A percentile compares a stretch with the other conserved stretches of the same genome.
Conservation (phyloP, 2,888 invertebrate species). For the Dryococelus australis region DNA sequence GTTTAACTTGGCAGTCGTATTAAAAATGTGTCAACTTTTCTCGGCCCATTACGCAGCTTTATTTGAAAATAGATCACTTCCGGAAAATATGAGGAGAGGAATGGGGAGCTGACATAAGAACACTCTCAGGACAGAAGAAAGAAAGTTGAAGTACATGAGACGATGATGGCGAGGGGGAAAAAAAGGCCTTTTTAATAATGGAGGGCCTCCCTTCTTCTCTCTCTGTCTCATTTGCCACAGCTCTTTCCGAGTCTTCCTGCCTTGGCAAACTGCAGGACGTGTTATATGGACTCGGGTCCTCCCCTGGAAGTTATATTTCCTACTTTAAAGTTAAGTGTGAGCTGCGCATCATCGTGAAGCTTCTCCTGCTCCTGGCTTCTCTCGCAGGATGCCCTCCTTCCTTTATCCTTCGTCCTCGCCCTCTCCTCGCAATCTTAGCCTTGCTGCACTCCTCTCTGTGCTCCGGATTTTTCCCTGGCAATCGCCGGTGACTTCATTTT, state of each 20-base stretch:
- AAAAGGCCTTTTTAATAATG: constrained; percentile 38
- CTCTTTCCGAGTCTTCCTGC: neutral
- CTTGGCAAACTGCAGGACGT: neutral
- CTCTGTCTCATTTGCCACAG: neutral
- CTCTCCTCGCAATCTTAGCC: neutral
- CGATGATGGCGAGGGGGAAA: constrained; percentile 22
- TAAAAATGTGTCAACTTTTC: neutral
- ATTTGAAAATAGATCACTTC: neutral
- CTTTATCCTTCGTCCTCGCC: neutral
- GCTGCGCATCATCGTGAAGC: neutral
- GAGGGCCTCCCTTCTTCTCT: constrained; percentile 22
- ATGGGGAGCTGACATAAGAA: constrained; percentile 24
- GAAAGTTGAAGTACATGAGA: constrained; percentile 18
- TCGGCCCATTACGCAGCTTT: neutral
- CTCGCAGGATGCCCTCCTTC: neutral
- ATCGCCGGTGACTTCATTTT: no score
- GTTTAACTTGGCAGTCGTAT: neutral
- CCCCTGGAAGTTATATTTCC: constrained; percentile 20
- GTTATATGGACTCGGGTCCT: neutral
- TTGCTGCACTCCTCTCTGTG: no score
- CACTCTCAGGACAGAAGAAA: constrained; percentile 28
- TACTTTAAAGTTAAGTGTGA: constrained; percentile 30
- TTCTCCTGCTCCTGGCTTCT: neutral
- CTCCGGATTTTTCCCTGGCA: no score
- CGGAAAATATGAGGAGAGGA: neutral